A percentile compares a stretch with the other conserved stretches of the same genome.
These are phyloP conservation scores for Tenodera sinensis DNA, from an alignment of 2,888 invertebrate species.

Conservation along the genomic window DNA sequence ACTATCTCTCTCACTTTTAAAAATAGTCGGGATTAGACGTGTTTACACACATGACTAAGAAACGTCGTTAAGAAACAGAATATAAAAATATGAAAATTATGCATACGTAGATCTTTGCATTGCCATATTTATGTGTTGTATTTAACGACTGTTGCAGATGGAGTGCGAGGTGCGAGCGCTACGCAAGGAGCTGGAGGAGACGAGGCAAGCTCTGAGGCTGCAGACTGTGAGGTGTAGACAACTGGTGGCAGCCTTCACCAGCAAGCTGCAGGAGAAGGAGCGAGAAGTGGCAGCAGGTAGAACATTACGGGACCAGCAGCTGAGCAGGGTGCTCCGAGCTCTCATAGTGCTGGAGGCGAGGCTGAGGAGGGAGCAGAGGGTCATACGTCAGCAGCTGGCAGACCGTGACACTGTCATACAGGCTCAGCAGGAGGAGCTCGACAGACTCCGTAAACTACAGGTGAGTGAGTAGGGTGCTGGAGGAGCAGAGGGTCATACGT, in stretches of 20 bases:
- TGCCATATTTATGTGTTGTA: too few species aligned
- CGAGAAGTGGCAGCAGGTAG: slow-evolving; percentile 59
- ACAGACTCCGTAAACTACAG: slow-evolving; percentile 51
- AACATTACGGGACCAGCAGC: slow-evolving; percentile 64
- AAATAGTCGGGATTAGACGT: too few species aligned
- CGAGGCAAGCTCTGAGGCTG: slow-evolving; percentile 61
- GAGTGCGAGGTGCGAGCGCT: slow-evolving; percentile 60
- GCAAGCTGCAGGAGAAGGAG: slow-evolving; percentile 57
- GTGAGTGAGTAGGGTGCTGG: slow-evolving; percentile 60
- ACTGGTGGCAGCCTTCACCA: slow-evolving; percentile 61
- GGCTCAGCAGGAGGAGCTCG: slow-evolving; percentile 65
- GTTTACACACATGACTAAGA: too few species aligned
- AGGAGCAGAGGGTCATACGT: slow-evolving; percentile 68
- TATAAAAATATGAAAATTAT: too few species aligned
- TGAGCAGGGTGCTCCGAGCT: slow-evolving; percentile 66
- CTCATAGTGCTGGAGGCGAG: slow-evolving; percentile 68
- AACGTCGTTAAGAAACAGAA: too few species aligned
- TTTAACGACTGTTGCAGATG: slow-evolving; percentile 54
- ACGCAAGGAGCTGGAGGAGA: slow-evolving; percentile 63
- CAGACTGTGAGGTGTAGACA: slow-evolving; percentile 67
- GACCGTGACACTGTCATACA: slow-evolving; percentile 70
- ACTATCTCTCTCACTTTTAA: too few species aligned
- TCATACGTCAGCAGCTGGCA: slow-evolving; percentile 62
- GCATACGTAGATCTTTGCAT: too few species aligned
- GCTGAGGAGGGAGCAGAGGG: slow-evolving; percentile 68